Conservation (phyloP, 2,113 vertebrate genomes). For the Dromiciops gliroides region DNA sequence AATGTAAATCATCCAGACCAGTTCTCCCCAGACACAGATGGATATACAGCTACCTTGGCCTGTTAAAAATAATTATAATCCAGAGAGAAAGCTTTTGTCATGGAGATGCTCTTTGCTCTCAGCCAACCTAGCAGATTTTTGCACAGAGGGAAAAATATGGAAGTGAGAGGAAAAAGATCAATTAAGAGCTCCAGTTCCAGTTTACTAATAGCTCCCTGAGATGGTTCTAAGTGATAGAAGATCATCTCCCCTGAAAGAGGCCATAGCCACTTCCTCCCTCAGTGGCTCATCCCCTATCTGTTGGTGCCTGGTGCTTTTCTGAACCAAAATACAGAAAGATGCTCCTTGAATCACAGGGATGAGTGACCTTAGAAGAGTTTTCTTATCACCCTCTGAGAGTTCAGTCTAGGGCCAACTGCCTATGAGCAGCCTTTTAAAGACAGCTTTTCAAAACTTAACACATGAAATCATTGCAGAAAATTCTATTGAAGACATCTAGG, state of each 20-base stretch:
- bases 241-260: not conserved
- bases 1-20: conserved; percentile 48
- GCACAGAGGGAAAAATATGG: not conserved
- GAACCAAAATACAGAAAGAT: not conserved
- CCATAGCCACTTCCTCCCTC: not conserved
- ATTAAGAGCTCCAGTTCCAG: not conserved
- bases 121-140: not conserved
- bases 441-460: not conserved
- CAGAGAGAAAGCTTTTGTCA: conserved; percentile 5
- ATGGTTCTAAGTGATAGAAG: not conserved
- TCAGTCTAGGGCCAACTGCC: not conserved
- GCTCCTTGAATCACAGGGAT: not conserved
- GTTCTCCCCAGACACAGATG: conserved; percentile 50
- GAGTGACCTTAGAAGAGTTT: not conserved
- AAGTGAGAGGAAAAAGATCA: not conserved
- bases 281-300: not conserved
- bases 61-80: conserved; percentile 62
- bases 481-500: too few species aligned
- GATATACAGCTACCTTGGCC: conserved; percentile 38
- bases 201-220: not conserved
- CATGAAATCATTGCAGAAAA: not conserved
- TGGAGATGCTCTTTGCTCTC: not conserved
- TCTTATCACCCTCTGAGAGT: not conserved
- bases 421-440: not conserved
- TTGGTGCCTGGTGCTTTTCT: not conserved